Conservation (phyloP, 2,113 vertebrate genomes). For the Anguilla rostrata region DNA sequence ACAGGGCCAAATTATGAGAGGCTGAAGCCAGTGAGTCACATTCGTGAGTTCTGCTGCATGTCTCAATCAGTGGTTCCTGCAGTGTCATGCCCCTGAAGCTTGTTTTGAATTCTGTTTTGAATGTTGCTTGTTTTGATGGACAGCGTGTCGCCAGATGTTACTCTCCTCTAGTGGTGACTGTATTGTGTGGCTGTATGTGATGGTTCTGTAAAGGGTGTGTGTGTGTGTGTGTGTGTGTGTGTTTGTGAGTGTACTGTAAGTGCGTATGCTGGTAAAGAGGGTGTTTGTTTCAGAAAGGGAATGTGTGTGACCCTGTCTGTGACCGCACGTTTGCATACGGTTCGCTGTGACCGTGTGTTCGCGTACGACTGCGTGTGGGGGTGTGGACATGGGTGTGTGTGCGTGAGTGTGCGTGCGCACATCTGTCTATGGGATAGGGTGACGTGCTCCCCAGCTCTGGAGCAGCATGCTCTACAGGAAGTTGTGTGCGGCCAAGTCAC, state of each 20-base stretch:
- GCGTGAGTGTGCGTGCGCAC: neutral
- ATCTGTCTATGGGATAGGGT: too few species aligned
- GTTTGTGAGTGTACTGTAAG: neutral
- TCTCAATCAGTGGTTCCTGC: neutral
- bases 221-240: neutral
- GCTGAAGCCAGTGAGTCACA: neutral
- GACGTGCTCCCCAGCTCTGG: neutral
- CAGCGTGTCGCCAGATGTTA: too few species aligned
- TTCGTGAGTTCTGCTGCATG: too few species aligned
- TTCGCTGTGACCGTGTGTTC: neutral
- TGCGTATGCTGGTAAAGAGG: neutral
- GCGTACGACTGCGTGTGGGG: neutral
- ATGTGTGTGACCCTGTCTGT: neutral
- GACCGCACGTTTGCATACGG: neutral
- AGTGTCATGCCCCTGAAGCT: too few species aligned
- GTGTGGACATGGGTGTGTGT: neutral
- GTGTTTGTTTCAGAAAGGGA: neutral
- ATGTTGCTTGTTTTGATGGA: too few species aligned
- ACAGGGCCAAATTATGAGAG: neutral
- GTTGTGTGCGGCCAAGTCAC: neutral
- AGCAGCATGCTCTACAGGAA: constrained; percentile 22
- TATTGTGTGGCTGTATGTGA: neutral
- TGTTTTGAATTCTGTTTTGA: too few species aligned
- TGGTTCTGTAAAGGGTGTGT: neutral
- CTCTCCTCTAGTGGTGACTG: too few species aligned